Evolutionary conservation across 2,113 vertebrate species (phyloP).

Genomic region (Nestor notabilis): DNA sequence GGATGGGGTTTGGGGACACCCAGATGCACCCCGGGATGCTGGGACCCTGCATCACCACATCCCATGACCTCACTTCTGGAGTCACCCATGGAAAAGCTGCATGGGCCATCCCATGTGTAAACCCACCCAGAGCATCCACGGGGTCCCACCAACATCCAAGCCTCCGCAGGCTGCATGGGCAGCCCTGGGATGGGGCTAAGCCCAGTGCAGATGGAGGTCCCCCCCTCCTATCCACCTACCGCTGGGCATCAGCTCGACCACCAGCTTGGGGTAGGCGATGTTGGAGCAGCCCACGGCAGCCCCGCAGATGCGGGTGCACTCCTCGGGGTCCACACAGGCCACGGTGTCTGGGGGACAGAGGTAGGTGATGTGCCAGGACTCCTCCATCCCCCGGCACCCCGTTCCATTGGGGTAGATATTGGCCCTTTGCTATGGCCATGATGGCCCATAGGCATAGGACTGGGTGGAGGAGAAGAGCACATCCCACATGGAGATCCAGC

Average conservation of each 20-base stretch:
- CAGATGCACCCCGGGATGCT: accelerated
- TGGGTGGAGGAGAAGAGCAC: background rate
- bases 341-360: conserved; percentile 78
- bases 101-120: accelerated
- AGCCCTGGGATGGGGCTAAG: background rate
- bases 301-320: conserved; percentile 83
- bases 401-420: background rate
- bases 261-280: conserved; percentile 89
- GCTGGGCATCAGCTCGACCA: conserved; percentile 89
- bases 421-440: accelerated
- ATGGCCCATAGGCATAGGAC: background rate
- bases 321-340: conserved; percentile 88
- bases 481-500: background rate
- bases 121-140: accelerated
- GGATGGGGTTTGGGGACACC: background rate
- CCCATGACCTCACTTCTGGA: background rate
- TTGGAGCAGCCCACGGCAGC: conserved; percentile 90
- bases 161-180: accelerated
- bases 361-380: accelerated
- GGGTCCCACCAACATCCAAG: accelerated
- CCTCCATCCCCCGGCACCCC: background rate
- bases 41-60: background rate
- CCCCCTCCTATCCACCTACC: conserved; percentile 72
- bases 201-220: accelerated
- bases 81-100: background rate